Evolutionary conservation across 2,797 vertebrate genomes (phyloP), one percentile per base, ranked within the genome.

Genomic region (Pseudochromis fuscus): DNA sequence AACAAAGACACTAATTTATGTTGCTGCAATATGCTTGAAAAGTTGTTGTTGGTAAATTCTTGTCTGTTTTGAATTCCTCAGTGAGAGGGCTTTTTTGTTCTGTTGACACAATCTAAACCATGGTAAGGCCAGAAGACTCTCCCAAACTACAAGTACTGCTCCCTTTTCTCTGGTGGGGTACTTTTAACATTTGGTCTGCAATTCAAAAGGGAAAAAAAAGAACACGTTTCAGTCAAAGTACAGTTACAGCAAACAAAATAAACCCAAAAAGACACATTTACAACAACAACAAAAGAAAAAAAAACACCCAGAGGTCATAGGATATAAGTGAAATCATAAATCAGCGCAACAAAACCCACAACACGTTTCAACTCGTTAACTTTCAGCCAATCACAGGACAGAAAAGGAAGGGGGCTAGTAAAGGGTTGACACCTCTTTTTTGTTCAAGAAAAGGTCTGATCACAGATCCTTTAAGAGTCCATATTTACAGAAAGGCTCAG

Each of bases 181-280:
- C 94, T 93, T 94, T 97, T 96, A 94, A 96, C 93, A 95, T 95
- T 92, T 93, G 94, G 89, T 94, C 95, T 97, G 95, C 88, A 95
- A 95, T 95, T 96, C 93, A 96, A 96, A 94, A 93, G 94, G 91
- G 77, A 84, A 88, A 90, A 45, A 87, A 92, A 95, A 91, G 91
- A n/a, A 96, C 87, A 95, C 0, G 63, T 92, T 94, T 94, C 91
- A 94, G 93, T 93, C 81, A 90, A 85, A 89, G 74, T 80, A 87
- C 75, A 88, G 81, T 84, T 66, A 90, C 72, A 91, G 61, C 57
- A 49, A 85, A 86, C 40, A 82, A 87, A 88, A 76, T 70, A 80
- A 87, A 85, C 59, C 64, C 33, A 67, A 77, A 79, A 77, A 72
- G 46, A 78, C 46, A 90, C 77, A 88, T 81, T 85, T 85, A 86